Evolutionary conservation across 2,113 vertebrate genomes (phyloP).

Genomic region (Dendropsophus ebraccatus): DNA sequence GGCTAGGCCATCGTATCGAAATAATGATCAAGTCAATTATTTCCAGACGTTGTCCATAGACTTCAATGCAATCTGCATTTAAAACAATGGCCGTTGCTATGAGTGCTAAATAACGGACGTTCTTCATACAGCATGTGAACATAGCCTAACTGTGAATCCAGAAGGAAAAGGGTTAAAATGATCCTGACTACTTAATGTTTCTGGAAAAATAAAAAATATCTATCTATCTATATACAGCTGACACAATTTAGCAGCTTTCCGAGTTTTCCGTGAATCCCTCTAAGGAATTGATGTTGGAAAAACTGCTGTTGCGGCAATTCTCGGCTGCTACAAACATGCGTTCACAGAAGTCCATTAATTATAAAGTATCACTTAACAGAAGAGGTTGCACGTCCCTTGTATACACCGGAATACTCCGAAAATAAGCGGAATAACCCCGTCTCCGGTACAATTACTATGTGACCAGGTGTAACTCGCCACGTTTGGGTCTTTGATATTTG

Average conservation of each 20-base stretch:
- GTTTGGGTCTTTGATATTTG: neutral
- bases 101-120: too few relatives aligned
- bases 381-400: neutral
- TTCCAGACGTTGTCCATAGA: too few relatives aligned
- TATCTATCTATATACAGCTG: slow-evolving; percentile 26
- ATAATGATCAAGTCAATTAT: too few relatives aligned
- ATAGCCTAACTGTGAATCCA: neutral
- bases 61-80: too few relatives aligned
- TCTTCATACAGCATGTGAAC: too few relatives aligned
- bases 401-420: neutral
- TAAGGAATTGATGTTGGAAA: slow-evolving; percentile 7
- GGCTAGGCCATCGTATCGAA: too few relatives aligned
- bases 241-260: slow-evolving; percentile 24
- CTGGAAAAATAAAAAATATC: too few relatives aligned
- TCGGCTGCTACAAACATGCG: slow-evolving; percentile 21
- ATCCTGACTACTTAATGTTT: neutral
- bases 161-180: neutral
- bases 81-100: too few relatives aligned
- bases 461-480: neutral
- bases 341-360: slow-evolving; percentile 39
- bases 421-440: neutral
- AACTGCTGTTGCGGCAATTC: slow-evolving; percentile 27
- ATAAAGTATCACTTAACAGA: slow-evolving; percentile 18
- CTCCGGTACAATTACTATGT: neutral
- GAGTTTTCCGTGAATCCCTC: neutral